Conservation (phyloP, 2,113 vertebrate genomes). For the Caranx melampygus region DNA sequence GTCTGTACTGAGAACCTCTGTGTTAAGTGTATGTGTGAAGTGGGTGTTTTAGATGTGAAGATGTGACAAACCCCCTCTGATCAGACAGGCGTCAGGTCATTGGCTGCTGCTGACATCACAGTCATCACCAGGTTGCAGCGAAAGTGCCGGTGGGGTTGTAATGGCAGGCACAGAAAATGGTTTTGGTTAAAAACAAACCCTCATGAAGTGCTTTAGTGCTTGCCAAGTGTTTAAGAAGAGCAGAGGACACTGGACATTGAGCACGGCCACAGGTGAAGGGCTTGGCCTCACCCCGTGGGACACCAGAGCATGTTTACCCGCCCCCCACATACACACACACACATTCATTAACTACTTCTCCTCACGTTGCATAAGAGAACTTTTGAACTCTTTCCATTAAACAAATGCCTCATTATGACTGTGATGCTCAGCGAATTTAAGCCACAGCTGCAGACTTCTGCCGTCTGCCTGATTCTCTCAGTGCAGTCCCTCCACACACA, state of each 20-base stretch:
- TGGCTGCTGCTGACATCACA: background rate
- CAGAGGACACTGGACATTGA: conserved; percentile 4
- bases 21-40: conserved; percentile 24
- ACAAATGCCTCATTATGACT: conserved; percentile 39
- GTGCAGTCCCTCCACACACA: conserved; percentile 1
- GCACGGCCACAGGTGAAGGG: background rate
- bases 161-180: background rate
- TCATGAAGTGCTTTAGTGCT: conserved; percentile 8
- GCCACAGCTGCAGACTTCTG: conserved; percentile 16
- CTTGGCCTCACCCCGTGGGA: conserved; percentile 12
- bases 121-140: background rate
- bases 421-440: conserved; percentile 22
- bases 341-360: conserved; percentile 26
- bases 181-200: conserved; percentile 16
- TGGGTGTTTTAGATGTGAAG: conserved; percentile 35
- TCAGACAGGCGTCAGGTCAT: background rate
- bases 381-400: conserved; percentile 53
- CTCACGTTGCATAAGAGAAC: conserved; percentile 39
- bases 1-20: background rate
- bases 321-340: background rate
- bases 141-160: background rate
- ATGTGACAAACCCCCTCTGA: conserved; percentile 26
- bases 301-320: conserved; percentile 40
- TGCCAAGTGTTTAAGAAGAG: conserved; percentile 12
- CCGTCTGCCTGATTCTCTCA: background rate